These are phyloP conservation scores for Microcebus tavaratra DNA, from an alignment of 2,113 vertebrate genomes.

Conservation along the genomic window DNA sequence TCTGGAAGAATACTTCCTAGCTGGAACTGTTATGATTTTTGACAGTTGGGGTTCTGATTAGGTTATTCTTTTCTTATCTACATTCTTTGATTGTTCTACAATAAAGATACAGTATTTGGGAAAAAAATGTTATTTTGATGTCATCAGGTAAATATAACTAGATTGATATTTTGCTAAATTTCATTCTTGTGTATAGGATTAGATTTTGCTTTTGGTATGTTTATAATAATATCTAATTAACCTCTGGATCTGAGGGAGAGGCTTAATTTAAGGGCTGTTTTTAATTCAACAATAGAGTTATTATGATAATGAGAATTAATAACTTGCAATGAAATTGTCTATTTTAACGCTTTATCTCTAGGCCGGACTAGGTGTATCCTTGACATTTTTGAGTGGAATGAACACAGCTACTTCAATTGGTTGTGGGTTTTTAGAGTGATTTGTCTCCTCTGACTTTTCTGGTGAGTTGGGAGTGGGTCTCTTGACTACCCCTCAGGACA, in stretches of 20 bases:
- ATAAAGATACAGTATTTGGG: not conserved
- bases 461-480: not conserved
- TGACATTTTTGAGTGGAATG: not conserved
- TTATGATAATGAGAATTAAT: not conserved
- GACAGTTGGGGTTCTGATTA: not conserved
- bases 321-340: not conserved
- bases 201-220: conserved; percentile 2
- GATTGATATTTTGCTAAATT: not conserved
- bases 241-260: not conserved
- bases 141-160: not conserved
- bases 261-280: not conserved
- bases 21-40: not conserved
- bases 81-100: not conserved
- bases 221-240: not conserved
- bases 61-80: not conserved
- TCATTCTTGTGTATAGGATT: not conserved
- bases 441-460: not conserved
- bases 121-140: not conserved
- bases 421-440: not conserved
- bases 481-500: not conserved
- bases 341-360: not conserved
- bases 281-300: not conserved
- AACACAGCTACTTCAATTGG: rapidly evolving
- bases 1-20: not conserved
- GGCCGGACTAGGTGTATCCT: not conserved